A percentile compares a stretch with the other conserved stretches of the same genome.
Evolutionary conservation across 2,888 invertebrate genomes (phyloP).

Genomic region (Spisula solida): DNA sequence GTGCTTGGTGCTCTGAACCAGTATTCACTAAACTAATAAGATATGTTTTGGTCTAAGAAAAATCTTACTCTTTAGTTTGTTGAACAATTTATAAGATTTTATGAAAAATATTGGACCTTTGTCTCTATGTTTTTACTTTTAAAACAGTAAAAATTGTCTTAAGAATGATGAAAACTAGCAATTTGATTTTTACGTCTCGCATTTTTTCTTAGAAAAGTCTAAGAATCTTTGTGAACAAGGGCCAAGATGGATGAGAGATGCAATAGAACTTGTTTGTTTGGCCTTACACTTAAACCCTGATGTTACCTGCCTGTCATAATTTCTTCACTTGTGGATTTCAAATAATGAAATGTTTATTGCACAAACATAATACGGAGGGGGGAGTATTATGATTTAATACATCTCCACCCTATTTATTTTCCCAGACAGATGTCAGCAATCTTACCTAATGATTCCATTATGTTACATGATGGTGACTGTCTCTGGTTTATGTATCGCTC

Average conservation of each 20-base stretch:
- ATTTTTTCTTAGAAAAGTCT: too few species aligned
- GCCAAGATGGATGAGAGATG: background rate
- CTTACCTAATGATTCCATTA: background rate
- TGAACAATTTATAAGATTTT: too few species aligned
- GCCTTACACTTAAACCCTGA: conserved; percentile 14
- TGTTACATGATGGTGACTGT: background rate
- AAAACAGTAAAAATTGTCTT: too few species aligned
- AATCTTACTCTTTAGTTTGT: too few species aligned
- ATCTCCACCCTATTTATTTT: background rate
- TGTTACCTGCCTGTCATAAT: conserved; percentile 8
- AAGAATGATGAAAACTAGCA: too few species aligned
- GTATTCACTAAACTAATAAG: too few species aligned
- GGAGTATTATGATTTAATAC: conserved; percentile 12
- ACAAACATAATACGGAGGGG: conserved; percentile 2
- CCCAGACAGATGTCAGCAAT: conserved; percentile 5
- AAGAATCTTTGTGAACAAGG: too few species aligned
- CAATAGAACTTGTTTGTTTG: background rate
- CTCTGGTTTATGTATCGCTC: background rate
- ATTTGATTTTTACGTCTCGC: too few species aligned
- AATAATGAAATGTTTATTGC: background rate
- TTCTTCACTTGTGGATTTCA: conserved; percentile 1
- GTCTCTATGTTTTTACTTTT: too few species aligned
- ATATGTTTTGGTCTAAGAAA: too few species aligned
- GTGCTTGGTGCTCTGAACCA: too few species aligned
- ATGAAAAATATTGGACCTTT: too few species aligned